Conservation (phyloP, 2,797 vertebrate genomes). For the Gambelia wislizenii region DNA sequence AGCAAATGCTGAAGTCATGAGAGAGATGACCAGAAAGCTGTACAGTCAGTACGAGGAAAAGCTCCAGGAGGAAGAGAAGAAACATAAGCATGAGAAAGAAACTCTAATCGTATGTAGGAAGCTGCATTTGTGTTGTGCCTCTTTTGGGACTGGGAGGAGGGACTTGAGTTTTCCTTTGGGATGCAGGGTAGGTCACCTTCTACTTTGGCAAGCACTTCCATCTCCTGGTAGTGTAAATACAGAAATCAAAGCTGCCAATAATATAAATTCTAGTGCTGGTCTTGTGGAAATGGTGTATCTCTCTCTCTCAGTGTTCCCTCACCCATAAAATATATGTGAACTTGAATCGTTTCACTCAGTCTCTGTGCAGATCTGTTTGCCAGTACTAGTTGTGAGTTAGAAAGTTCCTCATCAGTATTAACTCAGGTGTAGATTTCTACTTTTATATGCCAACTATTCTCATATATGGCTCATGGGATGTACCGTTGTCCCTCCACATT, state of each 20-base stretch:
- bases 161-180: background rate
- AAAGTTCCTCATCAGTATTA: background rate
- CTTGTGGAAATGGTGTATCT: background rate
- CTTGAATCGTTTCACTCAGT: background rate
- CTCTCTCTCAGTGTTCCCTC: background rate
- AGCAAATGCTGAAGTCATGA: slow-evolving; percentile 86
- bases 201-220: background rate
- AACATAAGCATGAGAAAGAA: slow-evolving; percentile 89
- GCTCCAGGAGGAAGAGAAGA: slow-evolving; percentile 85
- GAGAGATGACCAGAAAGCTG: slow-evolving; percentile 88
- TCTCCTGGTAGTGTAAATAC: too few relatives aligned
- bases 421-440: background rate
- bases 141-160: background rate
- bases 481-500: too few relatives aligned
- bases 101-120: slow-evolving; percentile 85
- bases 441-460: background rate
- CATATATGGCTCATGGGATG: background rate
- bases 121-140: background rate
- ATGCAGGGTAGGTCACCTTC: background rate
- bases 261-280: background rate
- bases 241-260: background rate
- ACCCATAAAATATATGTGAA: background rate
- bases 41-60: slow-evolving; percentile 89
- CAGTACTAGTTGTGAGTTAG: background rate
- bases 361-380: background rate